Evolutionary conservation across 37 sponge, comb jelly and placozoan genomes (phyloP).

Genomic region (Oopsacas minuta): DNA sequence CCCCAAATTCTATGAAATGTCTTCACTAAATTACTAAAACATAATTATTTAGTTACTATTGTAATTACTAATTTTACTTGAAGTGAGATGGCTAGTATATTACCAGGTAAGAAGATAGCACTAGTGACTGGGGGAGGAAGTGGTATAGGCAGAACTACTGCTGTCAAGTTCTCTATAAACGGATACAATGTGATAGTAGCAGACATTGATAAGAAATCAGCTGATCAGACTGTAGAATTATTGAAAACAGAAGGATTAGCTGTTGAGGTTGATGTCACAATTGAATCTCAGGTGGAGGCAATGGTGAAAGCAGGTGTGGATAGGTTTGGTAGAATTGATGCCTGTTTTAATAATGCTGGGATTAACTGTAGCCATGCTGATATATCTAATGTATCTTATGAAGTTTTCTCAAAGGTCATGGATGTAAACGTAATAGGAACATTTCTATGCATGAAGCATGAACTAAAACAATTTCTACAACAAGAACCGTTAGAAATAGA

Average conservation of each 20-base stretch:
- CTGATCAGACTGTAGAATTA: background rate
- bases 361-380: background rate
- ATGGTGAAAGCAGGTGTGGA: conserved; percentile 11
- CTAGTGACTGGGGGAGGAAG: conserved; percentile 4
- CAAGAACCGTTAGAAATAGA: background rate
- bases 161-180: background rate
- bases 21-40: too few relatives aligned
- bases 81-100: background rate
- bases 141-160: background rate
- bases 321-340: background rate
- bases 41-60: too few relatives aligned
- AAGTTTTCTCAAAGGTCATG: background rate
- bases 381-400: background rate
- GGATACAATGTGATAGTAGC: conserved; percentile 20
- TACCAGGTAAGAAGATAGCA: background rate
- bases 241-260: background rate
- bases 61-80: too few relatives aligned
- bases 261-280: conserved; percentile 6
- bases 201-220: background rate
- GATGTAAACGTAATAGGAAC: background rate
- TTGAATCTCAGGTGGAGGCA: conserved; percentile 10
- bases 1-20: too few relatives aligned
- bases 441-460: background rate
- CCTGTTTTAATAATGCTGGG: background rate
- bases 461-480: background rate